Percentiles rank a stretch among this genome's conserved stretches.
These are phyloP conservation scores for Neoseiulus cucumeris DNA, from an alignment of 1,140 invertebrate species.

Conservation along the genomic window DNA sequence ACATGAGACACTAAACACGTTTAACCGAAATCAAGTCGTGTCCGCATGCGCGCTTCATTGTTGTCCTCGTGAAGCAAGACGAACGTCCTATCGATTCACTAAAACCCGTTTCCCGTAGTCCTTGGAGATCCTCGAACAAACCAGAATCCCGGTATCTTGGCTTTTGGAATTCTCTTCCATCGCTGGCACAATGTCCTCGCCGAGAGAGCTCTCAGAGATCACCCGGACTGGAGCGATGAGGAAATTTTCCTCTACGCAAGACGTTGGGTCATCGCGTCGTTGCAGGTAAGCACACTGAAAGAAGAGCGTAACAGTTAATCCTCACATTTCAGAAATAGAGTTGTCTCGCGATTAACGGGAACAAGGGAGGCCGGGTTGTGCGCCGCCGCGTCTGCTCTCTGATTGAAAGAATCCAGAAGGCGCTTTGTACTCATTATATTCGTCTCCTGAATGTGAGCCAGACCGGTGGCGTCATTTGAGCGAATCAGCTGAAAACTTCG, in stretches of 20 bases:
- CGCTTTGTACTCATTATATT: no score
- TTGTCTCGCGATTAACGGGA: neutral
- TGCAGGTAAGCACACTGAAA: conserved; percentile 46
- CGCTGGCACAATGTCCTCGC: conserved; percentile 91
- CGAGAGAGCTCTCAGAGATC: conserved; percentile 43
- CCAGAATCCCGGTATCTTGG: conserved; percentile 84
- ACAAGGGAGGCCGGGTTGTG: neutral
- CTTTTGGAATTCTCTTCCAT: conserved; percentile 78
- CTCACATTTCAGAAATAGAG: neutral
- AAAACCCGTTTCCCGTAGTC: conserved; percentile 37
- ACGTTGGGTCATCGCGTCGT: conserved; percentile 67
- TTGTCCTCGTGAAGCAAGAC: no score
- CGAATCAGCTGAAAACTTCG: no score
- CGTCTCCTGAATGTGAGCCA: no score
- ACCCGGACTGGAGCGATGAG: conserved; percentile 79
- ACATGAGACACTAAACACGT: neutral
- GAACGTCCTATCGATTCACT: neutral
- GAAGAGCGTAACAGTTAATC: neutral
- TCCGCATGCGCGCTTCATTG: no score
- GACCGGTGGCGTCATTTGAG: no score
- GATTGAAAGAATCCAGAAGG: no score
- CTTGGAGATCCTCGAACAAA: conserved; percentile 87
- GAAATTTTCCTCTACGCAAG: conserved; percentile 77
- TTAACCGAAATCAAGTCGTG: neutral
- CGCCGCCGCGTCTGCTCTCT: no score